These are phyloP conservation scores for Sebastes steindachneri DNA, from an alignment of 2,797 vertebrate species.

Conservation along the genomic window DNA sequence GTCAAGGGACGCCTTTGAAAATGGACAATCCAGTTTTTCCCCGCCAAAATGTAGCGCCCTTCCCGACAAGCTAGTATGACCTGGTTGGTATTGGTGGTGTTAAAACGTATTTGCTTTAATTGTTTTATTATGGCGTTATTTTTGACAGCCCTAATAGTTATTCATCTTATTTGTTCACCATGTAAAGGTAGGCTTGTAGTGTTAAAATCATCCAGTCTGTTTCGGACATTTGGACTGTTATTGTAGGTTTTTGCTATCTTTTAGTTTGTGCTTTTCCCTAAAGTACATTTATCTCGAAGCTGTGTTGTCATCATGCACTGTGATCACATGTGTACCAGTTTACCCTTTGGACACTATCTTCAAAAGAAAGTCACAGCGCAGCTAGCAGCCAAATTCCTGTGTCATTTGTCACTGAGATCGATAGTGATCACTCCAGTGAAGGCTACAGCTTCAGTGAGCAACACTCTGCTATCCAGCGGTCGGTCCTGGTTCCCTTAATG, in stretches of 20 bases:
- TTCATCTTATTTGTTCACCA: background rate
- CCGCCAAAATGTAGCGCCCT: no score
- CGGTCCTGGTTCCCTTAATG: conserved; percentile 47
- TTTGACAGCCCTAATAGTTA: no score
- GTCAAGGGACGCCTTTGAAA: no score
- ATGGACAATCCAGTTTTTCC: background rate
- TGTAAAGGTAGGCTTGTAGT: background rate
- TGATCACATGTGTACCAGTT: conserved; percentile 17
- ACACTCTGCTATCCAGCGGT: conserved; percentile 18
- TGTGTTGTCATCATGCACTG: background rate
- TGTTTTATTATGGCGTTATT: no score
- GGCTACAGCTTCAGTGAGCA: conserved; percentile 21
- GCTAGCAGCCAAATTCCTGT: conserved; percentile 34
- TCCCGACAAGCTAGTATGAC: no score
- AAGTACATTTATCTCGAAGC: background rate
- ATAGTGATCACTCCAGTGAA: conserved; percentile 31
- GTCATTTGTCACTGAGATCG: conserved; percentile 46
- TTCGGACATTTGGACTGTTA: background rate
- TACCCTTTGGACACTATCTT: conserved; percentile 54
- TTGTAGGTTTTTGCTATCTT: background rate
- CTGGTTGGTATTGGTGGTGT: no score
- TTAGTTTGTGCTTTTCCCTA: background rate
- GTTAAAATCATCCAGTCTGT: background rate
- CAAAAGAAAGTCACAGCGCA: background rate
- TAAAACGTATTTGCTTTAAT: no score